Conservation (phyloP, 2,888 invertebrate genomes). For the Parapristionchus giblindavisi region DNA sequence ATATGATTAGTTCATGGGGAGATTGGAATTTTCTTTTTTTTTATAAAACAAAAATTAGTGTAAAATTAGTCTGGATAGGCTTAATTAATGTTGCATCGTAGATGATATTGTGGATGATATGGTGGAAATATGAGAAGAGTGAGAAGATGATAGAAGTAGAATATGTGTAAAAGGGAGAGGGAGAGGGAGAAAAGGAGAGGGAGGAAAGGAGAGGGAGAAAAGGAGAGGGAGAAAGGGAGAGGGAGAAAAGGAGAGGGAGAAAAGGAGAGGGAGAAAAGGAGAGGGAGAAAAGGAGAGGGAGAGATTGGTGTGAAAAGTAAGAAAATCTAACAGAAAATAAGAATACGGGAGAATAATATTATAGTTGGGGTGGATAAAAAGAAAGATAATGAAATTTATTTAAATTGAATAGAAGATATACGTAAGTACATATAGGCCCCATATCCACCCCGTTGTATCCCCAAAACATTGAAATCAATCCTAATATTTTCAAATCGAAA, state of each 20-base stretch:
- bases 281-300: slow-evolving; percentile 8
- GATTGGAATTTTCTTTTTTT: too few species aligned
- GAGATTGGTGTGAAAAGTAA: background rate
- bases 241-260: background rate
- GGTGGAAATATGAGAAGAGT: slow-evolving; percentile 1
- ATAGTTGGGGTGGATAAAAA: too few species aligned
- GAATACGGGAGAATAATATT: background rate
- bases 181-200: background rate
- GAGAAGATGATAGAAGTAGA: slow-evolving; percentile 21
- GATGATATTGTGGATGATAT: background rate
- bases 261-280: background rate
- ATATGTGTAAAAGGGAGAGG: slow-evolving; percentile 10
- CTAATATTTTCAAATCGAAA: too few species aligned
- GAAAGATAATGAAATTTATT: too few species aligned
- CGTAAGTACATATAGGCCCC: too few species aligned
- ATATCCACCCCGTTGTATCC: too few species aligned
- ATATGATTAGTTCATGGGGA: too few species aligned
- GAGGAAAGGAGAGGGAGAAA: background rate
- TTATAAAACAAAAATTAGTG: too few species aligned
- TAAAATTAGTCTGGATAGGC: too few species aligned
- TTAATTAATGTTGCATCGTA: slow-evolving; percentile 8
- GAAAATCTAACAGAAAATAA: background rate
- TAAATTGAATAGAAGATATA: too few species aligned
- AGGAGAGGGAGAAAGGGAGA: background rate
- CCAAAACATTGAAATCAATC: too few species aligned